Evolutionary conservation across 2,888 invertebrate species (phyloP).

Genomic region (Torymus auratus): DNA sequence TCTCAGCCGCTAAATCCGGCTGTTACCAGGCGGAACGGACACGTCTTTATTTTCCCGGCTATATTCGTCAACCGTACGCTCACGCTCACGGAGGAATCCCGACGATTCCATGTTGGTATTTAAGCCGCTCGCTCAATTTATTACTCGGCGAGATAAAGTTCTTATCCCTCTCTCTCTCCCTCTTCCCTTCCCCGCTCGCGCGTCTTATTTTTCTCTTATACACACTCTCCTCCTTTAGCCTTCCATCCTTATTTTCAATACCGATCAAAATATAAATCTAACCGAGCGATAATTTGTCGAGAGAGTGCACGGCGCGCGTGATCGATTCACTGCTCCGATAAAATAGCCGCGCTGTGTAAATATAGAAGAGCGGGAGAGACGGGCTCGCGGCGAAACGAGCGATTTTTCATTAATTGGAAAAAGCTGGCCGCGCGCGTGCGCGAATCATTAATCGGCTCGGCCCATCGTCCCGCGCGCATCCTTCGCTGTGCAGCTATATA

Average conservation of each 20-base stretch:
- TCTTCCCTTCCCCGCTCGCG: conserved; percentile 4
- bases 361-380: conserved; percentile 11
- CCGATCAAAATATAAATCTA: conserved; percentile 50
- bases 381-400: conserved; percentile 28
- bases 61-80: conserved; percentile 51
- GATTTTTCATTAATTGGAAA: conserved; percentile 56
- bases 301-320: conserved; percentile 5
- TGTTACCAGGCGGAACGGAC: conserved; percentile 37
- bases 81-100: conserved; percentile 41
- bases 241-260: conserved; percentile 14
- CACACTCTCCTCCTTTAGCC: neutral
- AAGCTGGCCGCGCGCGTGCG: conserved; percentile 1
- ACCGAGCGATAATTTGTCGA: conserved; percentile 50
- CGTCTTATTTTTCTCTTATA: neutral
- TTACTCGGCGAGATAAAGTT: conserved; percentile 46
- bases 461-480: conserved; percentile 13
- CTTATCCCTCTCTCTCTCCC: conserved; percentile 42
- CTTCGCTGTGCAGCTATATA: neutral
- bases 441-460: conserved; percentile 35
- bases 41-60: conserved; percentile 53
- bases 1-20: conserved; percentile 48
- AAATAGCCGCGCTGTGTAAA: neutral
- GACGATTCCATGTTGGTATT: conserved; percentile 48
- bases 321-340: conserved; percentile 35
- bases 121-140: conserved; percentile 52